Base-by-base conservation (phyloP, 2,797 vertebrate species). In the Threskiornis aethiopicus region DNA sequence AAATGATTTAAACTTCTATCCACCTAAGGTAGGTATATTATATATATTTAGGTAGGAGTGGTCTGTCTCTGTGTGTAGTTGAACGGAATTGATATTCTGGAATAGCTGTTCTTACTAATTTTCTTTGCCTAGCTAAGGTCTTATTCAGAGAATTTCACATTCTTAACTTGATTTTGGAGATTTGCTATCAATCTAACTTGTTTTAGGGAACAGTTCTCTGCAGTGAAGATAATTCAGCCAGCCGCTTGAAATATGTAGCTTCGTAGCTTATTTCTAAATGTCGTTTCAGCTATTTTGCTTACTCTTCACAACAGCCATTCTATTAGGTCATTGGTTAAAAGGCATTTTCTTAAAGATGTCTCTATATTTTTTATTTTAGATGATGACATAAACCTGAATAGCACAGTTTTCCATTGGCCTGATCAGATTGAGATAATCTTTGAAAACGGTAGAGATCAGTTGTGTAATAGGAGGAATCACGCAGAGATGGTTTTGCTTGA, bases 361-460 rank as follows among this genome's bases (percentile, higher is more conserved):
- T 76, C 0, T 67, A 3, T 78, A 3, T 78, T 66, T 95, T 96
- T 89, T 81, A 55, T 97, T 97, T 70, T 91, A 99, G 99, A 57
- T 85, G 98, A 99, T 59, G 99, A 99, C 85, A 93, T 99, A 90
- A 98, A 97, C 86, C 91, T 99, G 96, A 99, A 99, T 93, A 98
- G 98, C 64, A 83, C 49, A 18, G 97, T 99, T 86, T 99, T 99
- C 94, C 98, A 98, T 64, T 99, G 99, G 99, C 99, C 99, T 11
- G 97, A 93, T n/a, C 95, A 98, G 75, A 99, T 99, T 73, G 91
- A 97, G 70, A 90, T 73, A 31, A 87, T 99, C 76, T 98, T 99
- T 94, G 98, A 99, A 20, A 92, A 78, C n/a, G 97, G 97, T 89
- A 98, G 97, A 89, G 90, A 64, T 18, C 78, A 97, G 29, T 88